Conservation (phyloP, 1,140 invertebrate species). For the Trialeurodes vaporariorum region DNA sequence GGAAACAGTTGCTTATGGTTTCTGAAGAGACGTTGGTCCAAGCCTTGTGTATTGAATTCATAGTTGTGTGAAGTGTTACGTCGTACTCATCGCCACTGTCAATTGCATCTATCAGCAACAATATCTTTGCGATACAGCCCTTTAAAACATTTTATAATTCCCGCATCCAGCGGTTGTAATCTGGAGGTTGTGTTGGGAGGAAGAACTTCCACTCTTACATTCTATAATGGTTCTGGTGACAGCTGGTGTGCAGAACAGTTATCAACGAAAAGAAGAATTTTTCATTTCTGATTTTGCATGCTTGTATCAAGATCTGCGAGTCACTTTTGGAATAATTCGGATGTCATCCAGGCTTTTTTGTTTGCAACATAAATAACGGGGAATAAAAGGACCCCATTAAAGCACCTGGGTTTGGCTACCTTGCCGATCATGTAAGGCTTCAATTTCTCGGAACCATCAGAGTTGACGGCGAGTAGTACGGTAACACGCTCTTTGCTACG, state of each 20-base stretch:
- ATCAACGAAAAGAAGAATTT: constrained; percentile 38
- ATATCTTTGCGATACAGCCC: constrained; percentile 14
- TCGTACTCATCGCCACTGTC: no score
- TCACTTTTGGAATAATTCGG: constrained; percentile 31
- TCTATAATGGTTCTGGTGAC: constrained; percentile 22
- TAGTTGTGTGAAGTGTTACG: no score
- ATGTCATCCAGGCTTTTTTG: constrained; percentile 26
- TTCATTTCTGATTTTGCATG: constrained; percentile 29
- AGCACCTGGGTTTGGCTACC: constrained; percentile 33
- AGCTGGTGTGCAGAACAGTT: constrained; percentile 35
- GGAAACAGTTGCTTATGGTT: constrained; percentile 6
- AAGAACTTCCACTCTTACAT: constrained; percentile 35
- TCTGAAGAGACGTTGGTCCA: neutral
- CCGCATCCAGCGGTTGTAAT: constrained; percentile 39
- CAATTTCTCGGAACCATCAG: constrained; percentile 32
- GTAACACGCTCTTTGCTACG: constrained; percentile 33
- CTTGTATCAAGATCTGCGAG: constrained; percentile 29
- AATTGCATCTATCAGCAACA: no score
- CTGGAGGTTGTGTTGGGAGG: constrained; percentile 37
- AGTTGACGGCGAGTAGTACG: constrained; percentile 30
- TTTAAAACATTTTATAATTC: constrained; percentile 36
- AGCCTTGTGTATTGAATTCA: constrained; percentile 2
- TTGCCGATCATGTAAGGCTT: constrained; percentile 34
- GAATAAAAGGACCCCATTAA: constrained; percentile 28
- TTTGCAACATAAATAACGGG: constrained; percentile 29